A percentile compares a stretch with the other conserved stretches of the same genome.
Conservation (phyloP, 1,140 invertebrate species). For the Pseudomyrmex flavicornis region DNA sequence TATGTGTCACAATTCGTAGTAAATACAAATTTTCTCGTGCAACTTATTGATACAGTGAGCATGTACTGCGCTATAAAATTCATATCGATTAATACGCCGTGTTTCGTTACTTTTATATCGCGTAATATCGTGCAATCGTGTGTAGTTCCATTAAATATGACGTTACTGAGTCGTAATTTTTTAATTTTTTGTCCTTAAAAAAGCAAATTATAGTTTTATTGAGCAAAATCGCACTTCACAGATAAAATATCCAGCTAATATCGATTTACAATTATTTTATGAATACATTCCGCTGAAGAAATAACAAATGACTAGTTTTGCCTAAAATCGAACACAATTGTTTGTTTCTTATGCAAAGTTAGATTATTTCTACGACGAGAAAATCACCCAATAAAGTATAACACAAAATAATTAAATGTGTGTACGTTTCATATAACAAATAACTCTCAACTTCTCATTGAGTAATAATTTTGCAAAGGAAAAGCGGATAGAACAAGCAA, state of each 20-base stretch:
- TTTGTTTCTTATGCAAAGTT: conserved; percentile 5
- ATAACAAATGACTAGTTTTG: conserved; percentile 19
- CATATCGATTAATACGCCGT: conserved; percentile 21
- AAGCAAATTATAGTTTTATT: background rate
- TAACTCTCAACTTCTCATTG: background rate
- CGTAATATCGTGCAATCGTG: conserved; percentile 60
- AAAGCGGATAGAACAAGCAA: conserved; percentile 40
- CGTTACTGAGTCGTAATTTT: conserved; percentile 12
- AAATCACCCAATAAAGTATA: background rate
- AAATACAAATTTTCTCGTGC: conserved; percentile 35
- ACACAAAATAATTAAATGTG: conserved; percentile 9
- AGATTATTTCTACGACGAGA: background rate
- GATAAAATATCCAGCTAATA: conserved; percentile 3
- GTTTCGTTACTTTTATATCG: conserved; percentile 59
- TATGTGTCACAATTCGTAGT: background rate
- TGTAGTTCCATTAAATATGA: conserved; percentile 33
- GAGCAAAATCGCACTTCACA: background rate
- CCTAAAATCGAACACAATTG: background rate
- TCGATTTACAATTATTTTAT: conserved; percentile 31
- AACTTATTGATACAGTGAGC: conserved; percentile 24
- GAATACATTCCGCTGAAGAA: background rate
- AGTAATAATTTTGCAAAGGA: conserved; percentile 51
- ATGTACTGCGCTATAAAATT: conserved; percentile 48
- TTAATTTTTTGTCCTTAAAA: background rate
- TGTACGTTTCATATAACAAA: background rate